Conservation (phyloP, 2,797 vertebrate species). For the Microcaecilia unicolor region DNA sequence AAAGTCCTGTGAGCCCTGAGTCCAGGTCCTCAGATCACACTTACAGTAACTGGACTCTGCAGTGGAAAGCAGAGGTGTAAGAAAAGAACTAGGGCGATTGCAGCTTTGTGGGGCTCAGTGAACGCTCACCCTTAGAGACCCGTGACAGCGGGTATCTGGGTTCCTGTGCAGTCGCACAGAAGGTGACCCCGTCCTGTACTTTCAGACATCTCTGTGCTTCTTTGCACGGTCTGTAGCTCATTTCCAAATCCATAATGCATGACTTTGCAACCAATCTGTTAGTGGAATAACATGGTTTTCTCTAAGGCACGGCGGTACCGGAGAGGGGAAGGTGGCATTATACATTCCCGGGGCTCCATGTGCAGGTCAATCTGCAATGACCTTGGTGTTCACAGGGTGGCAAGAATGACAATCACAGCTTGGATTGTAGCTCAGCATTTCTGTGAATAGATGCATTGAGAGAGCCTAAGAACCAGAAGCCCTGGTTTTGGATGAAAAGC, state of each 20-base stretch:
- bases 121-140: no score
- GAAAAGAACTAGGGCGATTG: no score
- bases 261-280: conserved; percentile 72
- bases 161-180: no score
- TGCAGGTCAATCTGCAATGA: conserved; percentile 65
- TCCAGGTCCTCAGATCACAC: no score
- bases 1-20: no score
- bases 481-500: conserved; percentile 68
- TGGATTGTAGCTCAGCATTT: conserved; percentile 59
- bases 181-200: no score
- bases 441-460: conserved; percentile 58
- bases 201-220: conserved; percentile 18
- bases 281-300: conserved; percentile 73
- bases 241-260: conserved; percentile 71
- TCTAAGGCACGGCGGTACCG: conserved; percentile 49
- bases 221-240: conserved; percentile 52
- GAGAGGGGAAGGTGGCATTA: conserved; percentile 67
- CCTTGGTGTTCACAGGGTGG: conserved; percentile 59
- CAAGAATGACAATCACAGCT: conserved; percentile 61
- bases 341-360: conserved; percentile 60
- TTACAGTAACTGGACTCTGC: no score
- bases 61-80: no score
- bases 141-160: no score
- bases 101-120: no score
- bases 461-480: conserved; percentile 43